Evolutionary conservation across 1,140 invertebrate species (phyloP), one percentile per base, ranked within the genome.

Genomic region (Sarcophaga peregrina): DNA sequence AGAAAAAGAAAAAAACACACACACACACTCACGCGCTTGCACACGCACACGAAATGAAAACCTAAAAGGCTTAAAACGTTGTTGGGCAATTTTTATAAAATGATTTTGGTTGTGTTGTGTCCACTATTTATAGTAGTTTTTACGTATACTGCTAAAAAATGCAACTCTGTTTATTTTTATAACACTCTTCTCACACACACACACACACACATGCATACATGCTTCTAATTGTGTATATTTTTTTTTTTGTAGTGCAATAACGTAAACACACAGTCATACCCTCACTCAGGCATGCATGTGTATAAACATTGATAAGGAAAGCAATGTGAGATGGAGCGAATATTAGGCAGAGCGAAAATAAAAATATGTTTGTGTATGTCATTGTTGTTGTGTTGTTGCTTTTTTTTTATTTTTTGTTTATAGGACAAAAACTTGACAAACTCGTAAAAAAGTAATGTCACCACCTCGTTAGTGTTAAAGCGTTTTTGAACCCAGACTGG

Each of bases 341-440:
- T 20, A 37, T 37, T n/a, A 62, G 20, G n/a, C 3, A 68, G 62
- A 68, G n/a, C n/a, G 7, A 68, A n/a, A 68, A 37, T 37, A 4
- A 20, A 20, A 68, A 68, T 68, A 20, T 20, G 62, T 20, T 37
- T 37, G 25, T 37, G 25, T 37, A 37, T 37, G 25, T 37, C 4
- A 4, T 37, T 37, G 25, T 37, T 37, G 25, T 37, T 37, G 25
- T 37, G 25, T 37, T 37, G 25, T 37, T 37, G 25, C 4, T 37
- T 1, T 37, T 37, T 1, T 37, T 15, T 0, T 15, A n/a, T 62
- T n/a, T 58, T 20, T 68, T 68, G 5, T 25, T 37, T 37, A 37
- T 68, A 68, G 62, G 62, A 68, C 62, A 20, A 68, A 37, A 68
- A 68, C 62, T 68, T 68, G 62, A 68, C 62, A 68, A 68, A 68